Percentiles rank a stretch among this genome's conserved stretches.
These are phyloP conservation scores for Periophthalmodon schlosseri DNA, from an alignment of 2,113 vertebrate species.

Conservation along the genomic window DNA sequence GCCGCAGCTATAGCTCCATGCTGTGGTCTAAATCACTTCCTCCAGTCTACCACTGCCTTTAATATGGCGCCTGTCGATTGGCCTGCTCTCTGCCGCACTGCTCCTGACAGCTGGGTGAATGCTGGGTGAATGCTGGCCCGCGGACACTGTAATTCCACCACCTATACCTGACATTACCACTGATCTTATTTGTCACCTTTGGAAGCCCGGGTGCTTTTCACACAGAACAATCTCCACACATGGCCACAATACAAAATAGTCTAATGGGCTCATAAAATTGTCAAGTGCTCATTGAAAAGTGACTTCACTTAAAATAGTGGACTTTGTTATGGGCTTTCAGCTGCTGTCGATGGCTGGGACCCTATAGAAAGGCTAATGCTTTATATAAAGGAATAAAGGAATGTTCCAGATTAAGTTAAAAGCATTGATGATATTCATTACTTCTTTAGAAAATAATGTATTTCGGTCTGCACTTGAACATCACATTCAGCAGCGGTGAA, in stretches of 20 bases:
- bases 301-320: constrained; percentile 2
- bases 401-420: not conserved
- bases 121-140: constrained; percentile 41
- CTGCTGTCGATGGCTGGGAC: not conserved
- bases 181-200: constrained; percentile 48
- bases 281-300: constrained; percentile 6
- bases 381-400: not conserved
- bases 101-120: constrained; percentile 52
- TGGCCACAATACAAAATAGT: constrained; percentile 6
- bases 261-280: constrained; percentile 5
- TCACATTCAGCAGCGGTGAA: not conserved
- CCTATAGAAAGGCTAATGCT: not conserved
- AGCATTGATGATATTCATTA: not conserved
- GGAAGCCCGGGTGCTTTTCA: constrained; percentile 24
- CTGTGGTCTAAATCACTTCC: constrained; percentile 48
- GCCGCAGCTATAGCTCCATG: constrained; percentile 15
- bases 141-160: constrained; percentile 49
- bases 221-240: constrained; percentile 19
- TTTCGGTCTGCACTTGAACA: not conserved
- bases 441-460: not conserved
- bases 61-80: constrained; percentile 57
- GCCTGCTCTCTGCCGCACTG: constrained; percentile 44
- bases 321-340: not conserved
- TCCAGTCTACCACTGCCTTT: constrained; percentile 37
- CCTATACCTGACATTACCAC: constrained; percentile 34